These are phyloP conservation scores for Caenorhabditis briggsae DNA, from an alignment of 1,140 invertebrate genomes.

Conservation along the genomic window DNA sequence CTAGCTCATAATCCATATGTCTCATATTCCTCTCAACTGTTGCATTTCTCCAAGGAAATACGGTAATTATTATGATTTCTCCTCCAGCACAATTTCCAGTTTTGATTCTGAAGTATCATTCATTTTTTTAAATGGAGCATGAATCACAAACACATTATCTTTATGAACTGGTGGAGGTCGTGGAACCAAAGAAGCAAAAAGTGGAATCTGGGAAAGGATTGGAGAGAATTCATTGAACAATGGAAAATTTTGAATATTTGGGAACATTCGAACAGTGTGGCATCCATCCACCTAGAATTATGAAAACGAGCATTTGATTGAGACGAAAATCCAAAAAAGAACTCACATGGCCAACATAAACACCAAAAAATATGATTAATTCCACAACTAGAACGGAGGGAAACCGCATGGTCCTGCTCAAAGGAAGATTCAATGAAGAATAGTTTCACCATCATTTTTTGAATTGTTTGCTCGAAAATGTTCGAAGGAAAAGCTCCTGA, in stretches of 20 bases:
- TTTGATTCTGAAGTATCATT: not conserved
- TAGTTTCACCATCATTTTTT: too few relatives aligned
- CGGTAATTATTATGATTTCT: constrained; percentile 14
- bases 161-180: not conserved
- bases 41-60: constrained; percentile 12
- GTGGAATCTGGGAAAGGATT: not conserved
- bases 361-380: too few relatives aligned
- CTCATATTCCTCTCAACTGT: constrained; percentile 1
- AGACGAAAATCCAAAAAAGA: too few relatives aligned
- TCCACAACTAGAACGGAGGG: too few relatives aligned
- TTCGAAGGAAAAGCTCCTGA: too few relatives aligned
- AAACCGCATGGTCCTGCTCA: too few relatives aligned
- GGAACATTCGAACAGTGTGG: constrained; percentile 13
- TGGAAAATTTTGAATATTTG: not conserved
- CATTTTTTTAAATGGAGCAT: not conserved
- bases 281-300: not conserved
- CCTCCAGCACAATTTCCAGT: constrained; percentile 30
- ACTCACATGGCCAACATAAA: too few relatives aligned
- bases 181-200: not conserved
- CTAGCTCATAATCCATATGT: constrained; percentile 39
- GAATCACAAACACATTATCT: not conserved
- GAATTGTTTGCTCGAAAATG: too few relatives aligned
- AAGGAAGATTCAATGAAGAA: too few relatives aligned
- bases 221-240: constrained; percentile 3
- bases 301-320: too few relatives aligned